Evolutionary conservation across 2,113 vertebrate species (phyloP), one percentile per base, ranked within the genome.

Genomic region (Nematolebias whitei): DNA sequence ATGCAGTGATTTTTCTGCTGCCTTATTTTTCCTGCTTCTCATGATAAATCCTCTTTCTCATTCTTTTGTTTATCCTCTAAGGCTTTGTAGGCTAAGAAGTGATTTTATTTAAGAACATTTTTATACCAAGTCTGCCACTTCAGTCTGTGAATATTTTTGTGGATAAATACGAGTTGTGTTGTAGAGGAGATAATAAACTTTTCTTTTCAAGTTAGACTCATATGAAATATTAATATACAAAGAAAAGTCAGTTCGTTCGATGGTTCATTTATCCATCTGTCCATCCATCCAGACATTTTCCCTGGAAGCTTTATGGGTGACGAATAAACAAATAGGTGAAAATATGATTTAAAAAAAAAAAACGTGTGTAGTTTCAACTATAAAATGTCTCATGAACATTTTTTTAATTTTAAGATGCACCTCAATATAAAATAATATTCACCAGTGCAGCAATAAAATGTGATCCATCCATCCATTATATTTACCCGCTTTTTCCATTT

Each of bases 61-160:
- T 19, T 57, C 43, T 52, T 41, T 51, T 51, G 53, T 50, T 57
- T 39, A 19, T 40, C 47, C 26, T 49, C 55, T 53, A 57, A 63
- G 68, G 60, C 52, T 66, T 77, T 56, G 22, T 19, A 19, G 32
- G 50, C 65, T 76, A 76, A 64, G 47, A 59, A 71, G 51, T 71
- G 39, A 75, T 67, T 74, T 53, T n/a, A 19, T 69, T 52, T 40
- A 69, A 66, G 72, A 82, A 47, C 68, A 48, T 70, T 54, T 35
- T 51, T 48, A 80, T 13, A 80, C 65, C 76, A 64, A 70, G 65
- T 78, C 68, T 80, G 64, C 41, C 65, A 50, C 19, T 53, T 73
- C 79, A 78, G 52, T 73, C 79, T 20, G 68, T 14, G 57, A 48
- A 43, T 45, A 4, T 55, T 41, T 18, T 52, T 39, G 7, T 40